Conservation (phyloP, 2,888 invertebrate species). For the Pinctada fucata region DNA sequence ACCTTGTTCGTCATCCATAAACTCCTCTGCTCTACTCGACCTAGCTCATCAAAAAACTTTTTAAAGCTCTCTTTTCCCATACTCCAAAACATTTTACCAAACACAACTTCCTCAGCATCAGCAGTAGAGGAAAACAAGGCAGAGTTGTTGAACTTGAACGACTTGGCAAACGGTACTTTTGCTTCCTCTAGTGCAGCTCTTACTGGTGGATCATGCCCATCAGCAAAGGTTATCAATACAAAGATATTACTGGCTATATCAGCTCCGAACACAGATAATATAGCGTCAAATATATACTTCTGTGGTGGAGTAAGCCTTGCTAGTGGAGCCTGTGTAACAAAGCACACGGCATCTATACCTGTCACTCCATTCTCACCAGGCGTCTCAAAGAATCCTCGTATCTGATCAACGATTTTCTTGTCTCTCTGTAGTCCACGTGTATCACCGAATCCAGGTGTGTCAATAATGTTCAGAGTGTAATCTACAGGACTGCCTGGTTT, state of each 20-base stretch:
- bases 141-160: conserved; percentile 51
- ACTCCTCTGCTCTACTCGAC: conserved; percentile 43
- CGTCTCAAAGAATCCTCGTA: conserved; percentile 39
- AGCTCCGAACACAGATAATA: conserved; percentile 49
- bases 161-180: conserved; percentile 38
- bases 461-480: conserved; percentile 45
- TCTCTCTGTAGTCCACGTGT: conserved; percentile 45
- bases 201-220: conserved; percentile 50
- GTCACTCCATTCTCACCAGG: conserved; percentile 41
- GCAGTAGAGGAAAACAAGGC: conserved; percentile 44
- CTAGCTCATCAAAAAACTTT: conserved; percentile 43
- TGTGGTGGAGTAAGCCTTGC: conserved; percentile 48
- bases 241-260: conserved; percentile 49
- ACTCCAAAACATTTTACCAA: conserved; percentile 48
- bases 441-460: conserved; percentile 53
- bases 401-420: conserved; percentile 44
- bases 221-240: conserved; percentile 52
- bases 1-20: conserved; percentile 50
- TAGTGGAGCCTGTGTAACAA: conserved; percentile 50
- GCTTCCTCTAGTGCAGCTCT: conserved; percentile 44
- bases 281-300: conserved; percentile 49
- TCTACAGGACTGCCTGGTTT: conserved; percentile 28
- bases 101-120: conserved; percentile 28
- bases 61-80: conserved; percentile 49
- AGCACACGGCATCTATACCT: conserved; percentile 50